phyloP scores from a whole-genome alignment of 1,140 invertebrate genomes.

The Drosophila nigrodunni region DNA sequence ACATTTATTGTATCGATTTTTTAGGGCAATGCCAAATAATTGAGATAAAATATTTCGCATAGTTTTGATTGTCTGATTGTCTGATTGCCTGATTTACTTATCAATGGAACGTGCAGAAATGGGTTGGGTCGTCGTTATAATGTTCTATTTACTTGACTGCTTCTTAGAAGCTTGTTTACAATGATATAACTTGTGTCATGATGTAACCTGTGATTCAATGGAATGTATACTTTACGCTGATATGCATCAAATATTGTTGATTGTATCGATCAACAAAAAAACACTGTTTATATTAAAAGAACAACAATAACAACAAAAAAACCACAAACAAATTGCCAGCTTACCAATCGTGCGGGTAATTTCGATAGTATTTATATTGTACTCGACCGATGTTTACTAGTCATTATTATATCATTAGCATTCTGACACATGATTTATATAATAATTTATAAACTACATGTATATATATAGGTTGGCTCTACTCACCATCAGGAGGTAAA shows the following conservation, averaged over 20 bases:
- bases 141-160: constrained; percentile 21
- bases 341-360: constrained; percentile 26
- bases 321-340: constrained; percentile 31
- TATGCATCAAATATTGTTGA: constrained; percentile 26
- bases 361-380: constrained; percentile 22
- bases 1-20: constrained; percentile 46
- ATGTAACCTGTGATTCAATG: constrained; percentile 28
- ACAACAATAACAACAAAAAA: constrained; percentile 1
- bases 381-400: not conserved
- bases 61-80: constrained; percentile 34
- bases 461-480: constrained; percentile 37
- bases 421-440: not conserved
- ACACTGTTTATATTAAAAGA: not conserved
- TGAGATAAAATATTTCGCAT: constrained; percentile 77
- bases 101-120: not conserved
- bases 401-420: constrained; percentile 17
- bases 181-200: constrained; percentile 61
- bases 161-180: constrained; percentile 31
- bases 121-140: constrained; percentile 9
- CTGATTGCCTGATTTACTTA: constrained; percentile 5
- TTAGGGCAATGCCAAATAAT: constrained; percentile 55
- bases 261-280: constrained; percentile 43
- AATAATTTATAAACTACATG: not conserved
- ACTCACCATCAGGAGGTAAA: constrained; percentile 93
- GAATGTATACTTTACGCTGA: constrained; percentile 39